phyloP scores from a whole-genome alignment of 2,888 invertebrate species.

The Nysson spinosus region DNA sequence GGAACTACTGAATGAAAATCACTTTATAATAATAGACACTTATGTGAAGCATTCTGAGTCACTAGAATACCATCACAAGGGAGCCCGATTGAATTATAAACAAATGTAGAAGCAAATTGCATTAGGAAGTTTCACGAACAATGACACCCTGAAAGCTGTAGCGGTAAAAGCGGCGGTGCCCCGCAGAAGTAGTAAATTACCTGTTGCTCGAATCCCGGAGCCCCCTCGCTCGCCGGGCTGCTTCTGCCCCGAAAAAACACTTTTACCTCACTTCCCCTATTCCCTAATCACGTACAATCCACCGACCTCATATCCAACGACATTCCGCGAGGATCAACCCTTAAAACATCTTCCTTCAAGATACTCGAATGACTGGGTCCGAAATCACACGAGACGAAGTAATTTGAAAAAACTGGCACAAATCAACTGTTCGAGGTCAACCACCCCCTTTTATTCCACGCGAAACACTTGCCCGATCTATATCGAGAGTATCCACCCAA shows the following conservation, averaged over 20 bases:
- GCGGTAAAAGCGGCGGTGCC: conserved; percentile 12
- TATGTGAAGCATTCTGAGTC: too few relatives aligned
- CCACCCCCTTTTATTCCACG: too few relatives aligned
- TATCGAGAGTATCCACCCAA: too few relatives aligned
- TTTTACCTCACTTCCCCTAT: conserved; percentile 68
- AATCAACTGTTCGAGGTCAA: too few relatives aligned
- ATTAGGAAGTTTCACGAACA: background rate
- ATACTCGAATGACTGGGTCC: background rate
- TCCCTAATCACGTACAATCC: conserved; percentile 56
- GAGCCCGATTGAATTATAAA: background rate
- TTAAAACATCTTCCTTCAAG: conserved; percentile 17
- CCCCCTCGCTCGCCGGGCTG: conserved; percentile 74
- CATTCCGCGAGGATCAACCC: background rate
- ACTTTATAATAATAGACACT: too few relatives aligned
- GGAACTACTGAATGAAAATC: too few relatives aligned
- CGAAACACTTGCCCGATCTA: too few relatives aligned
- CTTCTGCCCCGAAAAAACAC: conserved; percentile 75
- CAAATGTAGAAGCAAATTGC: background rate
- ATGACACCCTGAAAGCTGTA: background rate
- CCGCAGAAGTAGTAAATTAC: conserved; percentile 61
- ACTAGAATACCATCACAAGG: background rate
- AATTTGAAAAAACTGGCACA: too few relatives aligned
- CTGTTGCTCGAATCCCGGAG: conserved; percentile 76
- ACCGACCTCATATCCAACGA: conserved; percentile 3
- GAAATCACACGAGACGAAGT: too few relatives aligned